A percentile compares a stretch with the other conserved stretches of the same genome.
phyloP scores from a whole-genome alignment of 2,888 invertebrate genomes.

The Falcaria lacertinaria region DNA sequence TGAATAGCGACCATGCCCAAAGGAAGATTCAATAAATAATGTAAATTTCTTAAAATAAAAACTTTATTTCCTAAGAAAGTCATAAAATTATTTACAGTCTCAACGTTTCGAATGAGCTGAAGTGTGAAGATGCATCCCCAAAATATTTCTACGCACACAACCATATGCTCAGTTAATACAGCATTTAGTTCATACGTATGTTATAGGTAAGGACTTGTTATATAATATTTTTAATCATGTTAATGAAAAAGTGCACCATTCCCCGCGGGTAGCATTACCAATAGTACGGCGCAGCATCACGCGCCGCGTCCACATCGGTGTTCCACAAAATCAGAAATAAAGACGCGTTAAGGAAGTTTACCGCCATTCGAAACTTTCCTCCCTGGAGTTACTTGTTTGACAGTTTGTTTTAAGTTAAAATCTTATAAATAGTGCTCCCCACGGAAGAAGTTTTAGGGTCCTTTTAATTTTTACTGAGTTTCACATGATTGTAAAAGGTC shows the following conservation, averaged over 20 bases:
- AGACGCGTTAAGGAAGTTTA: constrained; percentile 55
- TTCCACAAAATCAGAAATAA: constrained; percentile 56
- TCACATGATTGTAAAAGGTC: constrained; percentile 37
- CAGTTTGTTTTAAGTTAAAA: constrained; percentile 65
- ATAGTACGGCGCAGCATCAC: constrained; percentile 1
- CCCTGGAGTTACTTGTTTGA: constrained; percentile 56
- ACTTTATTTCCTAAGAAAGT: too few relatives aligned
- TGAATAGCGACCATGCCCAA: too few relatives aligned
- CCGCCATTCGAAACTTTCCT: constrained; percentile 48
- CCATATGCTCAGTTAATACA: too few relatives aligned
- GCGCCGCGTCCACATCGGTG: constrained; percentile 23
- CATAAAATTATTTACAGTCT: too few relatives aligned
- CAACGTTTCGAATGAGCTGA: constrained; percentile 25
- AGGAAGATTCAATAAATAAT: too few relatives aligned
- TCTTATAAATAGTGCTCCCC: constrained; percentile 64
- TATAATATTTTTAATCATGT: background rate
- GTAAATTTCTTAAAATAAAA: too few relatives aligned
- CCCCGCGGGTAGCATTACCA: background rate
- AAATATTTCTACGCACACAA: too few relatives aligned
- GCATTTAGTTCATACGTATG: too few relatives aligned
- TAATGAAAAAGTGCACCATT: background rate
- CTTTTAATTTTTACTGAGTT: constrained; percentile 42
- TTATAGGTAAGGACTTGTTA: too few relatives aligned
- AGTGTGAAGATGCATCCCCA: too few relatives aligned
- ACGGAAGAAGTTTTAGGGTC: constrained; percentile 48